phyloP scores from a whole-genome alignment of 1,140 invertebrate genomes.

The Neodiprion fabricii region DNA sequence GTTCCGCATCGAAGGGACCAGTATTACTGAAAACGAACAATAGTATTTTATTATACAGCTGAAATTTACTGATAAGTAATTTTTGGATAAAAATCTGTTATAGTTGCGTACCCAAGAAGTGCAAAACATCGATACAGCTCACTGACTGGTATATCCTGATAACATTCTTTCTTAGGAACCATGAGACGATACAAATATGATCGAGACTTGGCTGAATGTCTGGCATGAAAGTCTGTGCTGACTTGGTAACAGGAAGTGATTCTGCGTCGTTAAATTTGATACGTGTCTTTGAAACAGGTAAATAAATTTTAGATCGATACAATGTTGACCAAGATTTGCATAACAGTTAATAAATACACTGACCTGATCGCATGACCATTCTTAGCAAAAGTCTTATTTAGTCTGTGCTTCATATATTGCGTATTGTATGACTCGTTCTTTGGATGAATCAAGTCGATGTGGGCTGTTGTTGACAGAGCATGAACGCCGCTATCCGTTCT shows the following conservation, averaged over 20 bases:
- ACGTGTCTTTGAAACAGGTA: neutral
- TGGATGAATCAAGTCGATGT: neutral
- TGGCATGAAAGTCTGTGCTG: neutral
- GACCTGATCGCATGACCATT: no score
- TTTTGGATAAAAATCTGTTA: neutral
- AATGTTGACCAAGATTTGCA: neutral
- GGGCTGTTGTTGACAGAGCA: neutral
- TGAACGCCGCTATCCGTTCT: neutral
- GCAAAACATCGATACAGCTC: neutral
- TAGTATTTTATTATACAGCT: no score
- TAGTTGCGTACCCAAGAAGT: neutral
- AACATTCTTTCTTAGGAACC: neutral
- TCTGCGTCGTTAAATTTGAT: neutral
- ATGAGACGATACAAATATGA: neutral
- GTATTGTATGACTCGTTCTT: neutral
- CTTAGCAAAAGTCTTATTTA: neutral
- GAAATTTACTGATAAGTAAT: neutral
- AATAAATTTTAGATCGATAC: neutral
- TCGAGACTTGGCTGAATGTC: neutral
- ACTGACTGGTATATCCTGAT: neutral
- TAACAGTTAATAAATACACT: neutral
- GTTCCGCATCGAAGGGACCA: slow-evolving; percentile 65
- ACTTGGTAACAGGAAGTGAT: neutral
- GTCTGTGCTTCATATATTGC: neutral
- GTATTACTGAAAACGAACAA: neutral